These are phyloP conservation scores for Procambarus virginalis DNA, from an alignment of 1,140 invertebrate species.

Conservation along the genomic window DNA sequence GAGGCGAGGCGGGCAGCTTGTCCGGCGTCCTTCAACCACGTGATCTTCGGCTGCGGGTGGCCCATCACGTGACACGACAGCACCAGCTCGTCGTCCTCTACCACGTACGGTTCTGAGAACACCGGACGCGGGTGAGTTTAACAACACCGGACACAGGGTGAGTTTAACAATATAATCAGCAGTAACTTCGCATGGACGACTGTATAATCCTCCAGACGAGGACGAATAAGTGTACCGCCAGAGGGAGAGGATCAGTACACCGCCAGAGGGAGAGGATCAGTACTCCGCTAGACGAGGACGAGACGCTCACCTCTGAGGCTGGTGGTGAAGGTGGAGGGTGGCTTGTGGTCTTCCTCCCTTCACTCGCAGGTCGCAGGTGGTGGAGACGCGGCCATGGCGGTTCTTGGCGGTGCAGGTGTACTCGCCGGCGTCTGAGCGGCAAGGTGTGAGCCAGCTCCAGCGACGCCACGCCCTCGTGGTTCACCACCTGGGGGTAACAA, in stretches of 20 bases:
- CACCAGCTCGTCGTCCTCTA: constrained; percentile 82
- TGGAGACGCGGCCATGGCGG: constrained; percentile 81
- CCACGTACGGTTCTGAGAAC: constrained; percentile 80
- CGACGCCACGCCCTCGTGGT: constrained; percentile 82
- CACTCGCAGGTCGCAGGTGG: constrained; percentile 83
- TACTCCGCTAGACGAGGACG: neutral
- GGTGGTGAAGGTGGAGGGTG: constrained; percentile 82
- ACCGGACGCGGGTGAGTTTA: neutral
- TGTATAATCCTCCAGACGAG: no score
- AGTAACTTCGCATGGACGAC: no score
- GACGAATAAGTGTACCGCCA: no score
- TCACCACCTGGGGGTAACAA: constrained; percentile 72
- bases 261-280: neutral
- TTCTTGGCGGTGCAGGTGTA: constrained; percentile 82
- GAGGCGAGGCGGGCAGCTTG: constrained; percentile 76
- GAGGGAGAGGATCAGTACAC: no score
- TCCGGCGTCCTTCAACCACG: constrained; percentile 84
- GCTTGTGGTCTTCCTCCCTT: constrained; percentile 80
- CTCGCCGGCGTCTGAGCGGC: constrained; percentile 74
- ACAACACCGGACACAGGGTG: constrained; percentile 38
- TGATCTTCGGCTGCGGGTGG: constrained; percentile 81
- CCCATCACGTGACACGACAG: constrained; percentile 85
- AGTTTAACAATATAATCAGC: neutral
- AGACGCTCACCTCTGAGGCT: constrained; percentile 80
- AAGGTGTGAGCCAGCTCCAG: constrained; percentile 81